These are phyloP conservation scores for Phoxinus dragarum DNA, from an alignment of 2,797 vertebrate genomes.

Conservation along the genomic window DNA sequence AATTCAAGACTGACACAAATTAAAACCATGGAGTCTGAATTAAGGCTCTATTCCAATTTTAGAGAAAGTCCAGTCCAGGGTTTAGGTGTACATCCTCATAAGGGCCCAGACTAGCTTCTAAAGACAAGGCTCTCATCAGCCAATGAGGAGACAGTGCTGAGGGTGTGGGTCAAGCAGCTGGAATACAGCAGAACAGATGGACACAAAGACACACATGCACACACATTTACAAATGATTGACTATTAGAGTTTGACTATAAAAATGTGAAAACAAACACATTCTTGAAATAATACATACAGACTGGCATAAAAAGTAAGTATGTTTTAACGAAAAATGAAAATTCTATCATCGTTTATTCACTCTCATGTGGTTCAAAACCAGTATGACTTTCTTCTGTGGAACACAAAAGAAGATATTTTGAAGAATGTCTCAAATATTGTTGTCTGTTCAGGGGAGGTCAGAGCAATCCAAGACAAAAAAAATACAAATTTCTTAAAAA, in stretches of 20 bases:
- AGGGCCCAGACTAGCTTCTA: conserved; percentile 43
- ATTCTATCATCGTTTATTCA: background rate
- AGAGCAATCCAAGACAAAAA: background rate
- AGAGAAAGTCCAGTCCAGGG: conserved; percentile 34
- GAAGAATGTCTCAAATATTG: background rate
- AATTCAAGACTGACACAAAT: conserved; percentile 9
- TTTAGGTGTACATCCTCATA: conserved; percentile 23
- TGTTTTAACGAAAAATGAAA: background rate
- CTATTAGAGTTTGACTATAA: conserved; percentile 3
- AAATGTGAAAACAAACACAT: conserved; percentile 2
- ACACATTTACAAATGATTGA: conserved; percentile 21
- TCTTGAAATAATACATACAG: background rate
- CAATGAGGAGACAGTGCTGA: conserved; percentile 51
- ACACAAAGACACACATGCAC: conserved; percentile 45
- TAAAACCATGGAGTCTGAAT: background rate
- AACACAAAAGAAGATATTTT: background rate
- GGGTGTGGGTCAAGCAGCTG: conserved; percentile 64
- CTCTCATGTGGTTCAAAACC: background rate
- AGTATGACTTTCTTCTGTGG: background rate
- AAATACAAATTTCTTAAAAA: background rate
- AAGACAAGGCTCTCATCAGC: conserved; percentile 44
- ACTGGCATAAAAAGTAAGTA: background rate
- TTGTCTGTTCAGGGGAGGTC: background rate
- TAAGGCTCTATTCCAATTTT: conserved; percentile 14
- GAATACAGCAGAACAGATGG: conserved; percentile 61